A percentile compares a stretch with the other conserved stretches of the same genome.
Conservation (phyloP, 2,113 vertebrate genomes). For the Azemiops feae region DNA sequence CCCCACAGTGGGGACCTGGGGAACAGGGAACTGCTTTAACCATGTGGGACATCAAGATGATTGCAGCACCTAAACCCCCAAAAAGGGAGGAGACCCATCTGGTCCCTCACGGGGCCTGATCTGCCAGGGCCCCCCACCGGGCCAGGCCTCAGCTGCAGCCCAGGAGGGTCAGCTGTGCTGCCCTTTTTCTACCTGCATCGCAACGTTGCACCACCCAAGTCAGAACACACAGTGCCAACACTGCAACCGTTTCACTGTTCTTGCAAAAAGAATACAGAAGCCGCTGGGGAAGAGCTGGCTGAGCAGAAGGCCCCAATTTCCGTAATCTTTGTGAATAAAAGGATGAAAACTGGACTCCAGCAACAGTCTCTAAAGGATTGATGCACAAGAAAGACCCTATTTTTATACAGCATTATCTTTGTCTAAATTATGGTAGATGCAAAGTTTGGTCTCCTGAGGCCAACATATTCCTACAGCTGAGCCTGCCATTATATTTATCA, state of each 20-base stretch:
- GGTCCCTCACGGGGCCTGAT: too few species aligned
- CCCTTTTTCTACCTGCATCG: neutral
- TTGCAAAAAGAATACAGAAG: neutral
- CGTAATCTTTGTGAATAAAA: neutral
- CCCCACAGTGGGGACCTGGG: neutral
- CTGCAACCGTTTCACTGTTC: neutral
- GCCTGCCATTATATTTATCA: neutral
- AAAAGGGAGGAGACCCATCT: neutral
- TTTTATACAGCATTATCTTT: neutral
- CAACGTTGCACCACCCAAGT: neutral
- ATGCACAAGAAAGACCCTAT: neutral
- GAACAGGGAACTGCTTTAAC: neutral
- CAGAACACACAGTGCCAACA: neutral
- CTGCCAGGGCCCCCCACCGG: accelerated
- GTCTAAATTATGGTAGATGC: neutral
- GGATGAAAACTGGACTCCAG: neutral
- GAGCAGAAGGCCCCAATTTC: neutral
- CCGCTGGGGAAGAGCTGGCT: neutral
- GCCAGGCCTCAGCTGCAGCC: neutral
- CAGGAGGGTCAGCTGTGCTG: neutral
- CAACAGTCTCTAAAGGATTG: neutral
- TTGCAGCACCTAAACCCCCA: neutral
- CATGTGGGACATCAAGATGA: neutral
- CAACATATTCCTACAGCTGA: neutral
- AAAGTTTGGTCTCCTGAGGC: neutral